Base-by-base conservation (phyloP, 1,140 invertebrate species). In the Drosophila serrata region DNA sequence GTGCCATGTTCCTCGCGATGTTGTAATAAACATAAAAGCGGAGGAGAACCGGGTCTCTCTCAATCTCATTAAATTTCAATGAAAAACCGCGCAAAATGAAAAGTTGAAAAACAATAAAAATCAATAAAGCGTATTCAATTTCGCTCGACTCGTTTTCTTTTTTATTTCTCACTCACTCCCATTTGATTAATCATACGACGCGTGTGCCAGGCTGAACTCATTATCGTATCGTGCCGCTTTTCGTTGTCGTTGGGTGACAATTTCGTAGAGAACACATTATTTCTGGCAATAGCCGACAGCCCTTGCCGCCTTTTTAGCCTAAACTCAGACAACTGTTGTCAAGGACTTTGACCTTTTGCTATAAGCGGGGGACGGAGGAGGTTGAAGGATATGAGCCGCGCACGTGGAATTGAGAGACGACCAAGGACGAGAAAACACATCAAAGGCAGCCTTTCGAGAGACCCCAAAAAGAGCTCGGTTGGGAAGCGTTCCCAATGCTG, bases 101-200 rank as follows among this genome's bases (percentile, higher is more conserved):
- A 69, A 85, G 61, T 59, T 46, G 15, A 58, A 59, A 76, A 40
- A 24, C 53, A 60, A 42, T 61, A 39, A 59, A 72, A 82, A 82
- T 82, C 79, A 88, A 86, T 74, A 68, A 73, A 77, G 76, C 46
- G 53, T 67, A 73, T 77, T 72, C 37, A 59, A 49, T 72, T 72
- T 72, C 65, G 62, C 13, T 27, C 12, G 11, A 43, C n/a, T 49
- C 27, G n/a, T 7, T 48, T 27, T 46, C 4, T 4, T 29, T 33
- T 17, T 19, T 8, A 11, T n/a, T 48, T 45, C 6, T 12, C 9
- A 5, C 33, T 35, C 37, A 31, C 42, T 42, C 49, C 24, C 60
- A 33, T 79, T 81, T 75, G 43, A 79, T 86, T 82, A 87, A 87
- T 86, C 82, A 81, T 75, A 68, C 53, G 58, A 48, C 77, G 64